A percentile compares a stretch with the other conserved stretches of the same genome.
Conservation (phyloP, 2,113 vertebrate species). For the Lagopus leucura region DNA sequence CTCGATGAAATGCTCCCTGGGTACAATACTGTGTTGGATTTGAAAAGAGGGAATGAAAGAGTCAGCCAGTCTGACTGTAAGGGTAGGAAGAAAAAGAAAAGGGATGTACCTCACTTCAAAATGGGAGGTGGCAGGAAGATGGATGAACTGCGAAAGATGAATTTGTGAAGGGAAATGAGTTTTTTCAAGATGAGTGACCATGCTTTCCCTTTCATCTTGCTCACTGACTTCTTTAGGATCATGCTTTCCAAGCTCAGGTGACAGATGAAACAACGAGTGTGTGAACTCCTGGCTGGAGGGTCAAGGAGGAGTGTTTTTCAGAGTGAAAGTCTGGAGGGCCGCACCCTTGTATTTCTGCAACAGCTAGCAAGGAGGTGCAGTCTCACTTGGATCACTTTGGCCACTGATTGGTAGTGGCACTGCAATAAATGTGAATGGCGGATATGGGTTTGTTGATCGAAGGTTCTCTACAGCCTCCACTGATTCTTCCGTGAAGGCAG, state of each 20-base stretch:
- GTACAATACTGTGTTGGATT: not conserved
- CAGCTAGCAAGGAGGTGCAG: not conserved
- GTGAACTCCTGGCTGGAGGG: not conserved
- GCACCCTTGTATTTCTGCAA: not conserved
- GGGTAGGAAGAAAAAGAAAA: slow-evolving; percentile 3
- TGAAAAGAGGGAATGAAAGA: slow-evolving; percentile 18
- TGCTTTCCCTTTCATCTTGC: slow-evolving; percentile 63
- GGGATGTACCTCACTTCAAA: slow-evolving; percentile 29
- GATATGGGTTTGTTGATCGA: not conserved
- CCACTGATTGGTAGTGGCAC: not conserved
- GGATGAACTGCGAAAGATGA: slow-evolving; percentile 36
- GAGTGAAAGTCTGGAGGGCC: not conserved
- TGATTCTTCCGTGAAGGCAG: not conserved
- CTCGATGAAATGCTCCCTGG: not conserved
- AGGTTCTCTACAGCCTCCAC: not conserved
- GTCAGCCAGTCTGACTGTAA: not conserved
- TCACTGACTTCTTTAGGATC: slow-evolving; percentile 43
- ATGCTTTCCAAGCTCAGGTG: not conserved
- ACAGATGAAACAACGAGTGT: not conserved
- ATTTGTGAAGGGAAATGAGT: slow-evolving; percentile 51
- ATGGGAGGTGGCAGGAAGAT: slow-evolving; percentile 60
- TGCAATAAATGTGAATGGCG: not conserved
- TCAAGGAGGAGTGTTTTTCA: not conserved
- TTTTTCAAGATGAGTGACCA: slow-evolving; percentile 66
- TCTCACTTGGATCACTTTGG: not conserved